A percentile compares a stretch with the other conserved stretches of the same genome.
phyloP scores from a whole-genome alignment of 2,888 invertebrate genomes.

The Colletes collaris region DNA sequence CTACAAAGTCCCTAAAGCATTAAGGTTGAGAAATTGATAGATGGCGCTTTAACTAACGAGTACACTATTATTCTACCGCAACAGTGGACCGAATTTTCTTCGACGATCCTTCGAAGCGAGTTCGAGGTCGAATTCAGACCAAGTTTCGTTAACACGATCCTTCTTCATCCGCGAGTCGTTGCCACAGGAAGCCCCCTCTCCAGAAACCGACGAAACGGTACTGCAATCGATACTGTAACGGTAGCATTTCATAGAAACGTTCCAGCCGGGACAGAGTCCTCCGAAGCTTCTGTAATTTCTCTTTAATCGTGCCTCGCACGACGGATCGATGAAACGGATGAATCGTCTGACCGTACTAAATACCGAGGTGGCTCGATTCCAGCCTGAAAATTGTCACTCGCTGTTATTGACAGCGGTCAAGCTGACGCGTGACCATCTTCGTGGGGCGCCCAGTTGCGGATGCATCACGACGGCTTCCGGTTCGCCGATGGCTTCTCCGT shows the following conservation, averaged over 20 bases:
- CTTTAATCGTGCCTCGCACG: slow-evolving; percentile 24
- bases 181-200: slow-evolving; percentile 17
- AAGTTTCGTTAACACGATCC: slow-evolving; percentile 17
- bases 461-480: background rate
- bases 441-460: slow-evolving; percentile 12
- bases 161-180: slow-evolving; percentile 1
- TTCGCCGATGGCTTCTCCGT: slow-evolving; percentile 3
- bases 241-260: slow-evolving; percentile 41
- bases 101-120: too few species aligned
- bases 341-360: slow-evolving; percentile 21
- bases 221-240: slow-evolving; percentile 41
- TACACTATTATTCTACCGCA: too few species aligned
- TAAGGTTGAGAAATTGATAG: too few species aligned
- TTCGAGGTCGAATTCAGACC: slow-evolving; percentile 9
- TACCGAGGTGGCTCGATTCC: background rate
- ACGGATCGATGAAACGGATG: slow-evolving; percentile 15
- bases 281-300: slow-evolving; percentile 26
- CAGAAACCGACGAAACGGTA: slow-evolving; percentile 17
- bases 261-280: slow-evolving; percentile 14
- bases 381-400: slow-evolving; percentile 29
- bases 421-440: slow-evolving; percentile 32
- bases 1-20: too few species aligned
- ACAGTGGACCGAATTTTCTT: too few species aligned
- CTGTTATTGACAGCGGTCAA: slow-evolving; percentile 34
- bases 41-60: too few species aligned